Base-by-base conservation (phyloP, 2,888 invertebrate genomes). In the Macrophya annulata region DNA sequence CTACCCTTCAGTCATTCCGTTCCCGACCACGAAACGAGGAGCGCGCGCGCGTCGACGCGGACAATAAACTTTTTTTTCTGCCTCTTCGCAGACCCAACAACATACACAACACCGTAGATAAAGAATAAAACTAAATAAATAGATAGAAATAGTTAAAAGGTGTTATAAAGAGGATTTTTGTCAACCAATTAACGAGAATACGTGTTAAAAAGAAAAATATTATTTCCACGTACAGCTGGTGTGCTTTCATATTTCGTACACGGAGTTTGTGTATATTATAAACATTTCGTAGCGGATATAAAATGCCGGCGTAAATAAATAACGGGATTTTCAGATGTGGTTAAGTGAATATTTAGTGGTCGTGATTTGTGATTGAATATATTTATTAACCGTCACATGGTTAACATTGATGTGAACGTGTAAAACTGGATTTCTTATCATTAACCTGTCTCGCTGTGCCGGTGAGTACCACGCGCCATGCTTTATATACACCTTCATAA, bases 361-460 rank as follows among this genome's bases (percentile, higher is more conserved):
- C n/a, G 40, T 68, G 62, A 40, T 17, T 83, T 21, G 62, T 62
- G 62, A 62, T 62, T 12, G 12, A 31, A 62, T 31, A 62, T 25
- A 74, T 45, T 45, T 74, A 74, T 55, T 31, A 51, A 25, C 55
- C 17, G 0, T 55, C 10, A 55, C n/a, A n/a, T n/a, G 25, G 15
- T 37, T 25, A 31, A 43, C 43, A 21, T 40, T 65, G 40, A 77
- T 21, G 71, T 55, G 83, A 72, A 12, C 72, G 45, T 40, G 87
- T 86, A 90, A 92, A 92, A 89, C 92, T 93, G 93, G 92, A 93
- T 92, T 91, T 91, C 90, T 88, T 90, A 87, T 87, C 89, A 85
- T 87, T 91, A 86, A 90, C 89, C 87, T 90, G 89, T 87, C 89
- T 91, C 86, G 89, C 90, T 87, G 89, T 89, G 89, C 91, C 91